Evolutionary conservation across 2,113 vertebrate genomes (phyloP).

Genomic region (Lagopus leucura): DNA sequence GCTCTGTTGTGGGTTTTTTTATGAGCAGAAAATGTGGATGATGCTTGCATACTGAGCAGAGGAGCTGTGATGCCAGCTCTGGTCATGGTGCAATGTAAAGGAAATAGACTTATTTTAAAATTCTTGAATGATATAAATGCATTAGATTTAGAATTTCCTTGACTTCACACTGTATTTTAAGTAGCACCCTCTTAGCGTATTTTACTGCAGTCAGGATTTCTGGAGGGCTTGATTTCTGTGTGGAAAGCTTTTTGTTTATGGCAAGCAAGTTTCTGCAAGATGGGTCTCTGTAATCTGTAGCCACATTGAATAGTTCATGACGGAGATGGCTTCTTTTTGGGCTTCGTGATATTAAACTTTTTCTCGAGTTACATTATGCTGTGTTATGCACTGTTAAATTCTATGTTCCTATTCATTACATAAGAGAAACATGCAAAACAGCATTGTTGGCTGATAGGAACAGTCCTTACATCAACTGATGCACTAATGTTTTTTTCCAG

Average conservation of each 20-base stretch:
- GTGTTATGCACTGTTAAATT: neutral
- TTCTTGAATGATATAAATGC: slow-evolving; percentile 10
- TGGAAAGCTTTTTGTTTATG: slow-evolving; percentile 32
- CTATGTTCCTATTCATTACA: neutral
- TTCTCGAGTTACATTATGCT: neutral
- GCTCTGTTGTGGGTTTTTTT: neutral
- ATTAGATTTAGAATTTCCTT: neutral
- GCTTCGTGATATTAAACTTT: neutral
- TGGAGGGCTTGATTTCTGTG: slow-evolving; percentile 4
- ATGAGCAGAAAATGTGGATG: neutral
- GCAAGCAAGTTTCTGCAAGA: neutral
- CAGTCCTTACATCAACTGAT: neutral
- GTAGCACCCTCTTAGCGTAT: neutral
- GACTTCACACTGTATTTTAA: neutral
- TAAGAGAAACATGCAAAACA: neutral
- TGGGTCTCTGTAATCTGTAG: neutral
- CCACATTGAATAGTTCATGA: neutral
- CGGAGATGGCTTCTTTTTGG: neutral
- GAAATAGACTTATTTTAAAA: slow-evolving; percentile 20
- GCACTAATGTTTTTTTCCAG: neutral
- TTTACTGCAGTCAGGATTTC: slow-evolving; percentile 32
- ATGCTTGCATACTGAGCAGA: slow-evolving; percentile 20
- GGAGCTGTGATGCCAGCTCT: neutral
- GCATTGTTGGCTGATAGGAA: neutral
- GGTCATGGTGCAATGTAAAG: neutral